Conservation (phyloP, 2,888 invertebrate species). For the Cantharis rustica region DNA sequence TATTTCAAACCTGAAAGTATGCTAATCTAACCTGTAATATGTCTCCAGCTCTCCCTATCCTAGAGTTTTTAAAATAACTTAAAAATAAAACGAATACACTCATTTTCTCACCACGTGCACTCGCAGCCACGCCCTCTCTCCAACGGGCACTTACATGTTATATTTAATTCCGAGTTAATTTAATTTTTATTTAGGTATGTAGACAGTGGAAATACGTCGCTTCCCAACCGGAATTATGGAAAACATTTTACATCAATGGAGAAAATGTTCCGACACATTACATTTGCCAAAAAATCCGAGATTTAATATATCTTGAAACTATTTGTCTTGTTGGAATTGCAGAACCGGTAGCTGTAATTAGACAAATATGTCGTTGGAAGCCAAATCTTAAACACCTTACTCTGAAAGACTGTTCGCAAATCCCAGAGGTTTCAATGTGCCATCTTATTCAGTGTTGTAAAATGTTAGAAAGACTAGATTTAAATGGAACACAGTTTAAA, state of each 20-base stretch:
- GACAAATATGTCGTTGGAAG: conserved; percentile 38
- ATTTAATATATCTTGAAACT: conserved; percentile 27
- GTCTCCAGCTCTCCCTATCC: too few relatives aligned
- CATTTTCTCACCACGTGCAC: too few relatives aligned
- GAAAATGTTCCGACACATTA: conserved; percentile 32
- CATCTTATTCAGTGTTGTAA: conserved; percentile 36
- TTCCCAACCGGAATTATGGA: conserved; percentile 36
- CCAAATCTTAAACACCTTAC: conserved; percentile 34
- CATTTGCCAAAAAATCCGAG: conserved; percentile 37
- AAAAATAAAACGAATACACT: too few relatives aligned
- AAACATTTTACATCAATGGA: conserved; percentile 32
- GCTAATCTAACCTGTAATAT: too few relatives aligned
- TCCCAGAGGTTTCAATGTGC: conserved; percentile 31
- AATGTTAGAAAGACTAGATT: conserved; percentile 35
- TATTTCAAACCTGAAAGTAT: too few relatives aligned
- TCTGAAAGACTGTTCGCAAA: conserved; percentile 31
- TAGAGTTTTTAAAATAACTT: too few relatives aligned
- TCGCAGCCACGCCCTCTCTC: too few relatives aligned
- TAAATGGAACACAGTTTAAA: conserved; percentile 37
- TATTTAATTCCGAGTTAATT: too few relatives aligned
- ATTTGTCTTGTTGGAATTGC: conserved; percentile 35
- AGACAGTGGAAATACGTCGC: conserved; percentile 41
- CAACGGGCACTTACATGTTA: too few relatives aligned
- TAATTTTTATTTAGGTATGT: conserved; percentile 36
- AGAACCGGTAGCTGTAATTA: conserved; percentile 35